Percentiles rank a stretch among this genome's conserved stretches.
Conservation (phyloP, 2,113 vertebrate species). For the Platycercus adscitus region DNA sequence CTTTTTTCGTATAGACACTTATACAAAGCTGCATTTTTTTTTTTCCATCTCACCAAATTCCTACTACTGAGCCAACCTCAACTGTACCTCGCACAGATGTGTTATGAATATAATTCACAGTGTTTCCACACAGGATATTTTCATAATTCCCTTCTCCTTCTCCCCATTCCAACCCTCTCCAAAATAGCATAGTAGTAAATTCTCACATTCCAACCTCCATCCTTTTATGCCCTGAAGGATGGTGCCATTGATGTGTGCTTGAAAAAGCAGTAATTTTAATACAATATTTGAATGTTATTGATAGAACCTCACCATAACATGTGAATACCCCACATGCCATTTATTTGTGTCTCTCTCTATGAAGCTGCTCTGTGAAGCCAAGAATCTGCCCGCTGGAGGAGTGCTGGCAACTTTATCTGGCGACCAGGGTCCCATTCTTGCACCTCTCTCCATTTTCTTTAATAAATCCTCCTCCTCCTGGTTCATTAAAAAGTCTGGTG, state of each 20-base stretch:
- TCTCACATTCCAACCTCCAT: neutral
- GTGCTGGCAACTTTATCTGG: conserved; percentile 10
- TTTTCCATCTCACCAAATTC: conserved; percentile 54
- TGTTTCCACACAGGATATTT: conserved; percentile 51
- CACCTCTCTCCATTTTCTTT: conserved; percentile 37
- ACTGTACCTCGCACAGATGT: conserved; percentile 64
- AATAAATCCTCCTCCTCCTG: conserved; percentile 3
- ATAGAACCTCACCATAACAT: rapidly evolving
- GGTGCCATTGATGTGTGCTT: neutral
- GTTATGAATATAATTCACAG: conserved; percentile 66
- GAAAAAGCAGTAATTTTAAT: neutral
- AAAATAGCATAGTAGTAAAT: conserved; percentile 32
- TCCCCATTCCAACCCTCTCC: neutral
- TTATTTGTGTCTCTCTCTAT: neutral
- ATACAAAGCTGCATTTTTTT: neutral
- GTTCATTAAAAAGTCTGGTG: neutral
- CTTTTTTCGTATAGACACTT: neutral
- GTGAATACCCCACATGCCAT: neutral
- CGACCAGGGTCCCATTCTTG: neutral
- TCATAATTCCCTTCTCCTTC: neutral
- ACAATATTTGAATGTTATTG: neutral
- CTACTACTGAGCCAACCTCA: neutral
- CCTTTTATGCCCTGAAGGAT: neutral
- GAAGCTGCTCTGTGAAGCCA: neutral
- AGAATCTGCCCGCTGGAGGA: conserved; percentile 6